Conservation (phyloP, 2,888 invertebrate species). For the Drosophila setosimentum region DNA sequence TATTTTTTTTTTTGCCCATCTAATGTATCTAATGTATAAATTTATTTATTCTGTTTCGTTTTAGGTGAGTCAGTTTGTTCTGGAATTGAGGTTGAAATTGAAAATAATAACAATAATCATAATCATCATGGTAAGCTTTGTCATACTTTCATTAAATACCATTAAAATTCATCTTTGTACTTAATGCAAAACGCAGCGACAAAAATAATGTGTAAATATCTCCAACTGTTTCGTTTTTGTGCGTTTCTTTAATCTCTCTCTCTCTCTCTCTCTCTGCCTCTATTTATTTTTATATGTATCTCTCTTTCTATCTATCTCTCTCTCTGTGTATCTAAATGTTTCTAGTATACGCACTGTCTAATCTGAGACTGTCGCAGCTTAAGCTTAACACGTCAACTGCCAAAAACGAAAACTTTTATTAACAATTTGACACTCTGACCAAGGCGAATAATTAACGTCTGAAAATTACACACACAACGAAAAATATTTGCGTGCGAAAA, state of each 20-base stretch:
- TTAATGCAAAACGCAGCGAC: slow-evolving; percentile 39
- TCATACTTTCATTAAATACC: slow-evolving; percentile 85
- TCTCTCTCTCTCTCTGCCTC: slow-evolving; percentile 20
- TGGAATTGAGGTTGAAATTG: slow-evolving; percentile 85
- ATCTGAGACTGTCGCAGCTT: slow-evolving; percentile 29
- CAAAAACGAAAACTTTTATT: not conserved
- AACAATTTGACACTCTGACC: not conserved
- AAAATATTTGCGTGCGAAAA: not conserved
- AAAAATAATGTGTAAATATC: slow-evolving; percentile 24
- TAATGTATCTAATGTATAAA: slow-evolving; percentile 28
- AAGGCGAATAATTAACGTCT: slow-evolving; percentile 25
- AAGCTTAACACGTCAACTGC: slow-evolving; percentile 35
- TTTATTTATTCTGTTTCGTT: slow-evolving; percentile 65
- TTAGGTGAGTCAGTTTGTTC: slow-evolving; percentile 85
- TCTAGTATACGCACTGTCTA: slow-evolving; percentile 5
- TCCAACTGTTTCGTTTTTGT: slow-evolving; percentile 20
- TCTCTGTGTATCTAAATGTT: slow-evolving; percentile 4
- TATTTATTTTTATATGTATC: slow-evolving; percentile 15
- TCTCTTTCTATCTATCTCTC: slow-evolving; percentile 15
- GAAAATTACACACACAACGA: slow-evolving; percentile 9
- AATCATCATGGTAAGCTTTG: slow-evolving; percentile 85
- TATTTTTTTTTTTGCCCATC: not conserved
- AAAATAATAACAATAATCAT: slow-evolving; percentile 85
- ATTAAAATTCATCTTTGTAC: slow-evolving; percentile 79
- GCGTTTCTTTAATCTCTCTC: slow-evolving; percentile 11